These are phyloP conservation scores for Prolemur simus DNA, from an alignment of 2,113 vertebrate species.

Conservation along the genomic window DNA sequence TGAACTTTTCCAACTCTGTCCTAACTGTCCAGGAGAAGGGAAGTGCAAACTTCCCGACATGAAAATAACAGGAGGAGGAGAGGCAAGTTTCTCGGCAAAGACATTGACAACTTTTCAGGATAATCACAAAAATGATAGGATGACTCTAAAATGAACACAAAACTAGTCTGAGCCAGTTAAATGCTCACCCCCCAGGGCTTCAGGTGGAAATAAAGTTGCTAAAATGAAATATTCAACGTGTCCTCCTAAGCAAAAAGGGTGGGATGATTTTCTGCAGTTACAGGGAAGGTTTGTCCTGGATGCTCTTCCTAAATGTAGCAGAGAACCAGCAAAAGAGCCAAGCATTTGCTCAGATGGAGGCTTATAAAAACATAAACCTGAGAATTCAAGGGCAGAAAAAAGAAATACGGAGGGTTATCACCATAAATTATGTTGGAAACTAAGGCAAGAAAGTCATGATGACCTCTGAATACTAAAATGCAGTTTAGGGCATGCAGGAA, in stretches of 20 bases:
- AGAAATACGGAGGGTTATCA: neutral
- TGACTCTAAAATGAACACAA: constrained; percentile 55
- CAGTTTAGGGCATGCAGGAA: accelerated
- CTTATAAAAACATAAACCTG: neutral
- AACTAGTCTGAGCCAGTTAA: neutral
- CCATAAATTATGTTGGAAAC: neutral
- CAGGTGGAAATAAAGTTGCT: neutral
- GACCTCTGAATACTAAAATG: neutral
- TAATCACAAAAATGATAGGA: constrained; percentile 22
- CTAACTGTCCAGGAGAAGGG: constrained; percentile 2
- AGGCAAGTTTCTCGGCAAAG: constrained; percentile 51
- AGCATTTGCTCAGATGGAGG: accelerated
- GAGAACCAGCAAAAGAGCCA: neutral
- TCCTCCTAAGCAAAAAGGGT: neutral
- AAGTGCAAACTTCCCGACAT: neutral
- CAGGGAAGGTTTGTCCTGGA: accelerated
- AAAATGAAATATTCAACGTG: neutral
- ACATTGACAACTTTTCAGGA: constrained; percentile 28
- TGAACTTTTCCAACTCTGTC: constrained; percentile 19
- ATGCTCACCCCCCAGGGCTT: neutral
- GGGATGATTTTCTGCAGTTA: neutral
- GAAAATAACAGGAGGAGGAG: constrained; percentile 40
- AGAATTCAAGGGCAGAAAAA: neutral
- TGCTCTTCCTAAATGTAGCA: neutral
- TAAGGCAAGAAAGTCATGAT: neutral